Evolutionary conservation across 2,113 vertebrate species (phyloP), one percentile per base, ranked within the genome.

Genomic region (Ramphastos sulfuratus): DNA sequence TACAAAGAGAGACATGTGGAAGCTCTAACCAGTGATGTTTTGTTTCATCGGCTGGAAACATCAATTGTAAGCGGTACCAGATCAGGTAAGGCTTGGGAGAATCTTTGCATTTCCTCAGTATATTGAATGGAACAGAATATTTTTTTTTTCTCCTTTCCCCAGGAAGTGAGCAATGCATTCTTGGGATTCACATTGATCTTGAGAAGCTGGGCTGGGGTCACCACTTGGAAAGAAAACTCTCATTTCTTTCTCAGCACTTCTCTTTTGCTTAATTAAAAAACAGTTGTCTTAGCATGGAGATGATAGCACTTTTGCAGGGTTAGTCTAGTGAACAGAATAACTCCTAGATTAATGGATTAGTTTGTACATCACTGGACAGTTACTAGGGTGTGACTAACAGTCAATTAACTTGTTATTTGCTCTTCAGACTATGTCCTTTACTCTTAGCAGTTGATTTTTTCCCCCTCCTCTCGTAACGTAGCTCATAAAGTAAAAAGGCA

Each of bases 1-100:
- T 98, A 98, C 94, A 98, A 97, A 93, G 98, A 98, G 89, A 98
- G 98, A 52, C 97, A 92, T 4, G 96, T 98, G 94, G 98, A 97
- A 96, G 95, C 98, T 14, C 82, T 92, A 15, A 12, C 21, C 27
- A 65, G 75, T 44, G 79, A 60, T 3, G 17, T 42, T 76, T 64
- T 87, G 52, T 42, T 75, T 60, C 97, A 61, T 21, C 96, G 92
- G 97, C 97, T 72, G 95, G 97, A 63, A 97, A 96, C 73, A 65
- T 83, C 98, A 82, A 80, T 98, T 67, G 93, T 96, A 86, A 97
- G 96, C 18, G 98, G 98, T 5, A 94, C 96, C 83, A 98, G 98
- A 31, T 44, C 98, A 93, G 98, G 98, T 99, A 97, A 90, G 95
- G 42, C 24, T 54, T 83, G 52, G 20, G 37, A 46, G 15, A 35